Base-by-base conservation (phyloP, 2,113 vertebrate genomes). In the Manacus vitellinus region DNA sequence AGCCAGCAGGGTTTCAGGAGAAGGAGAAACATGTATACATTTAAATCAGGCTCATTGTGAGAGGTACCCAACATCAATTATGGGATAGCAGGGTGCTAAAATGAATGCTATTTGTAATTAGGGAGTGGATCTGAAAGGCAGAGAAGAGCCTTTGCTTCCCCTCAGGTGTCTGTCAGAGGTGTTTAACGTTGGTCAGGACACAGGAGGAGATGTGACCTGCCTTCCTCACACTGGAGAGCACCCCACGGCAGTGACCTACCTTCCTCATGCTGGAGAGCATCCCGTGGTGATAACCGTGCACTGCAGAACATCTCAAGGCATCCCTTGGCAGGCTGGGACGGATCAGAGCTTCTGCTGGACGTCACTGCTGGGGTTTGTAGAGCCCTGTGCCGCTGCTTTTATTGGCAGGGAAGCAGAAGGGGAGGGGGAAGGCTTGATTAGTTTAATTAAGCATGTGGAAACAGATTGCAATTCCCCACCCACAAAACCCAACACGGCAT, bases 21-120 rank as follows among this genome's bases (percentile, higher is more conserved):
- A 83, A 95, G 92, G 73, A 89, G 92, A 94, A 78, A 91, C 94
- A 94, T 93, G 86, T 85, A 89, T 75, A 91, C 88, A 88, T 75
- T 62, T 87, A 96, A 97, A 97, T 95, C 92, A 94, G 77, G 75
- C 91, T 88, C 82, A 72, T 92, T 90, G 92, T 84, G 87, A 92
- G 93, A 96, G 94, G 85, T 66, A 89, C 63, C 91, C 88, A 59
- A 70, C 94, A 90, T 63, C 66, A 88, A 80, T 80, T 85, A 95
- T 28, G 76, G 85, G 86, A 85, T 95, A 96, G 95, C 92, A 92
- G 89, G 94, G 92, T 95, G 89, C 84, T 77, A 89, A 89, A 93
- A 82, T 10, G 90, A 96, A 96, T 15, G 55, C 76, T 6, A 96
- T 95, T 91, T 15, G 87, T 84, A 95, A 92, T 88, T 92, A 94